A percentile compares a stretch with the other conserved stretches of the same genome.
Conservation (phyloP, 2,113 vertebrate species). For the Xiphophorus hellerii region DNA sequence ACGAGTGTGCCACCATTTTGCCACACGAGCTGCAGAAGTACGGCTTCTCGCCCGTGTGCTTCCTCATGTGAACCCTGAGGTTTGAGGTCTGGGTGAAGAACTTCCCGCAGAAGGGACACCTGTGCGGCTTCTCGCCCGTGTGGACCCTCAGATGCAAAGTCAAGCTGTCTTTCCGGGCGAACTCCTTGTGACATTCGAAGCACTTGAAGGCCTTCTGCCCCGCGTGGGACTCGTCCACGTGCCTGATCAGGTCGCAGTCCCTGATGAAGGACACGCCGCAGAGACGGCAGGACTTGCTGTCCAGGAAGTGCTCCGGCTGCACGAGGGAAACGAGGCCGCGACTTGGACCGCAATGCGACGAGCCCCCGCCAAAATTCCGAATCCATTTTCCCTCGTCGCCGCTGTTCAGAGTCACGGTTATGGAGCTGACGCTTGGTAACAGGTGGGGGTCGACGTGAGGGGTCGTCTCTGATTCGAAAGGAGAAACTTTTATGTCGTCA, state of each 20-base stretch:
- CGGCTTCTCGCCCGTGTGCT: slow-evolving; percentile 23
- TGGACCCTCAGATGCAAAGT: slow-evolving; percentile 15
- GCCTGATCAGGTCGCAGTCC: slow-evolving; percentile 20
- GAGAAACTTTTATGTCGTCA: not conserved
- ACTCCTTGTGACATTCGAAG: slow-evolving; percentile 15
- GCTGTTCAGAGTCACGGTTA: not conserved
- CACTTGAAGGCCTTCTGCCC: slow-evolving; percentile 22
- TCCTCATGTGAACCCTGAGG: slow-evolving; percentile 28
- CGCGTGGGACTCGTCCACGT: slow-evolving; percentile 12
- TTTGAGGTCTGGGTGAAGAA: slow-evolving; percentile 25
- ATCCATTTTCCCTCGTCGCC: not conserved
- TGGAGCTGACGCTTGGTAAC: not conserved
- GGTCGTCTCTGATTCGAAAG: not conserved
- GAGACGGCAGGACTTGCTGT: slow-evolving; percentile 11
- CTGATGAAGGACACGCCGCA: slow-evolving; percentile 7
- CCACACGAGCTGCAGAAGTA: slow-evolving; percentile 10
- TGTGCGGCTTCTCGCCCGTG: slow-evolving; percentile 16
- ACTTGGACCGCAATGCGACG: not conserved
- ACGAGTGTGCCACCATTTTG: slow-evolving; percentile 20
- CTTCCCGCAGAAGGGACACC: slow-evolving; percentile 14
- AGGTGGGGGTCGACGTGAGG: not conserved
- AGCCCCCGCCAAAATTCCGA: not conserved
- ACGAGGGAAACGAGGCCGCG: not conserved
- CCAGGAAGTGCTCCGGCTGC: not conserved
- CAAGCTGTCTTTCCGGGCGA: slow-evolving; percentile 16